These are phyloP conservation scores for Acrobasis suavella DNA, from an alignment of 2,888 invertebrate species.

Conservation along the genomic window DNA sequence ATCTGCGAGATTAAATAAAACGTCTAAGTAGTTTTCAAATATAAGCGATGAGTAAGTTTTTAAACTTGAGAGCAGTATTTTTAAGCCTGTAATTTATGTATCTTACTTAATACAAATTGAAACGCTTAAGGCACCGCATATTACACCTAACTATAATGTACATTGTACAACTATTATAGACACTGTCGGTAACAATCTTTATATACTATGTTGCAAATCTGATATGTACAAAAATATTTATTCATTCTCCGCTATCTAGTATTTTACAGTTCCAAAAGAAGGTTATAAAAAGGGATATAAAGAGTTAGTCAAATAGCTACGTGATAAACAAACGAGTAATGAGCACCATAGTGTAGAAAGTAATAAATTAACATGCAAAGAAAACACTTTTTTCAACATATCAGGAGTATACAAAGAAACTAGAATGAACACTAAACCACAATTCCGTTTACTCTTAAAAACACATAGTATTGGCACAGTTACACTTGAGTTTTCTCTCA, in stretches of 20 bases:
- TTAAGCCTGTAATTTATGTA: slow-evolving; percentile 41
- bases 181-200: slow-evolving; percentile 77
- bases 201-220: slow-evolving; percentile 66
- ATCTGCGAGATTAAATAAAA: not conserved
- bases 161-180: slow-evolving; percentile 50
- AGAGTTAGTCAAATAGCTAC: slow-evolving; percentile 29
- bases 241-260: slow-evolving; percentile 64
- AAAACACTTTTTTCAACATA: slow-evolving; percentile 38
- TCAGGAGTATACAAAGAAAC: slow-evolving; percentile 37
- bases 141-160: slow-evolving; percentile 72
- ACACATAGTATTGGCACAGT: slow-evolving; percentile 58
- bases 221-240: slow-evolving; percentile 82
- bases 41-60: not conserved
- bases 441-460: slow-evolving; percentile 39
- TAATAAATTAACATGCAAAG: slow-evolving; percentile 40
- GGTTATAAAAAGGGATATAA: slow-evolving; percentile 23
- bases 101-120: slow-evolving; percentile 77
- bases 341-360: slow-evolving; percentile 36
- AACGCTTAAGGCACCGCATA: slow-evolving; percentile 81
- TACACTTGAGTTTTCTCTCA: slow-evolving; percentile 55
- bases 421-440: slow-evolving; percentile 35
- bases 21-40: not conserved
- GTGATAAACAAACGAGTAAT: slow-evolving; percentile 33
- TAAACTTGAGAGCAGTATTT: slow-evolving; percentile 22
- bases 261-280: slow-evolving; percentile 21